phyloP scores from a whole-genome alignment of 2,797 vertebrate genomes.

The Crenuchus spilurus region DNA sequence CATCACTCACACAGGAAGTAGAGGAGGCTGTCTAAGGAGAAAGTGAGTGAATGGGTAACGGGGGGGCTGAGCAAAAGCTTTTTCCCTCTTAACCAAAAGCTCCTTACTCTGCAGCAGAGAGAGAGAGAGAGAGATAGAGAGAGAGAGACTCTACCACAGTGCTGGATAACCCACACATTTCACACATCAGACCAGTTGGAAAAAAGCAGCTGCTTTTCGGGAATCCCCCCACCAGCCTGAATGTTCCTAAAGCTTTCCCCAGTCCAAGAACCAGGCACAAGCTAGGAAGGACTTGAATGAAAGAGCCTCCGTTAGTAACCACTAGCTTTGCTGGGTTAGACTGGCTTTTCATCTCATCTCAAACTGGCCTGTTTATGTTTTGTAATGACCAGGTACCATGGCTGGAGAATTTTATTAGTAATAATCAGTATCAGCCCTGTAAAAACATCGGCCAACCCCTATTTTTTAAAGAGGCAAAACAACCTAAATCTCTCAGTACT shows the following conservation, averaged over 20 bases:
- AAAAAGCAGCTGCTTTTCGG: slow-evolving; percentile 72
- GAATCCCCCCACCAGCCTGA: slow-evolving; percentile 66
- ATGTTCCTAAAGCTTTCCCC: slow-evolving; percentile 60
- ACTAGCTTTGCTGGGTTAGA: not conserved
- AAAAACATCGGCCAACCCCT: too few species aligned
- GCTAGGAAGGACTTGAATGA: slow-evolving; percentile 47
- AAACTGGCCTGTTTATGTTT: not conserved
- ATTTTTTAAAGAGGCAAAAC: too few species aligned
- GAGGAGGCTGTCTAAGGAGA: slow-evolving; percentile 62
- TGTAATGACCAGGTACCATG: too few species aligned
- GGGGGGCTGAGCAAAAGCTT: not conserved
- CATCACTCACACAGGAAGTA: slow-evolving; percentile 76
- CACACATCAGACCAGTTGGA: slow-evolving; percentile 70
- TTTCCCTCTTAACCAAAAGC: slow-evolving; percentile 36
- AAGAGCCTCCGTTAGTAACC: not conserved
- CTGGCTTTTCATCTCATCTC: not conserved
- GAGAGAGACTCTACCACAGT: slow-evolving; percentile 55
- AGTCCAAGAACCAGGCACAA: slow-evolving; percentile 53
- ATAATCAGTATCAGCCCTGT: too few species aligned
- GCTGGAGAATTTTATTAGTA: too few species aligned
- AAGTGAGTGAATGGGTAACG: slow-evolving; percentile 25
- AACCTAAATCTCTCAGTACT: too few species aligned
- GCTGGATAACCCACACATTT: slow-evolving; percentile 72
- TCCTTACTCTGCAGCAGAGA: slow-evolving; percentile 27
- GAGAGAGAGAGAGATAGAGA: slow-evolving; percentile 26